Evolutionary conservation across 2,113 vertebrate genomes (phyloP), one percentile per base, ranked within the genome.

Genomic region (Phylloscopus trochiloides): DNA sequence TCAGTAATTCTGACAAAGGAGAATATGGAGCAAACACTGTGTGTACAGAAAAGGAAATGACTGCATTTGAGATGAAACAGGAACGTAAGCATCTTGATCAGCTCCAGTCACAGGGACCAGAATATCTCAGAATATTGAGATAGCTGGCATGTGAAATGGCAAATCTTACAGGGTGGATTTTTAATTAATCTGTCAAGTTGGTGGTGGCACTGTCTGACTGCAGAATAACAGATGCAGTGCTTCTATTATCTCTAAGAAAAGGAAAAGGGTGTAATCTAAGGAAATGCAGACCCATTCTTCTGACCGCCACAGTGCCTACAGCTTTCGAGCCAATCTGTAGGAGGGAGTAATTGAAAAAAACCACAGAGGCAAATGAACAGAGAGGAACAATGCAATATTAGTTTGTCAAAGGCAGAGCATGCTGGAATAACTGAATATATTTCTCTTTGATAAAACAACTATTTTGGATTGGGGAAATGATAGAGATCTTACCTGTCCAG

Each of bases 101-200:
- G 72, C 91, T 94, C 79, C 62, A 72, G 90, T 93, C 70, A 59
- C 57, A 84, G 79, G 38, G 43, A 96, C 76, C 61, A 84, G 95
- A 93, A 92, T 96, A 96, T 89, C 94, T 91, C 76, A 48, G 95
- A 92, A 87, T 96, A 96, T 72, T 91, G 68, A 95, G 83, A 77
- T 86, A 86, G 65, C 72, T 94, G 86, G 55, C 48, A 65, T 83
- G 86, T 57, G 55, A 94, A 95, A 95, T 67, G 59, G 91, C 79
- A 96, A 74, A 65, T 88, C 75, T 93, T 91, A n/a, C 80, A 90
- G 92, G 91, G 95, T 0, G 76, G 91, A 89, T 96, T 97, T 95
- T 96, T 97, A 96, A 97, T 95, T 92, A 96, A 96, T 88, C 89
- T 80, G n/a, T 96, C 86, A 89, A 89, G 83, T 97, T 95, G 48